These are phyloP conservation scores for Adrianichthys oophorus DNA, from an alignment of 2,797 vertebrate species.

Conservation along the genomic window DNA sequence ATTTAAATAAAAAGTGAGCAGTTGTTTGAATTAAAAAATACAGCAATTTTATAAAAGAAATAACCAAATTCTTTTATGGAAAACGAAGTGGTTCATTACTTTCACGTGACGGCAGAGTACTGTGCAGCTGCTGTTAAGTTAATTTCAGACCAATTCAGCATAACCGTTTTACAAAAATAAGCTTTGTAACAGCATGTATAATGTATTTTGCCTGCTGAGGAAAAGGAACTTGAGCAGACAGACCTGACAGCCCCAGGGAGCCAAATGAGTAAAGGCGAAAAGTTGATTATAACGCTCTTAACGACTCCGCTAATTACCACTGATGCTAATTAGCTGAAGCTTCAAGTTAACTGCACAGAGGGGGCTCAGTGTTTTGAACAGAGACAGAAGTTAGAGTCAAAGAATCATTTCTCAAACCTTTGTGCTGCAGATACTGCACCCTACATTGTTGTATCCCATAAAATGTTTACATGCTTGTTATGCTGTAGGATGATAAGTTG, in stretches of 20 bases:
- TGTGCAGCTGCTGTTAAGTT: constrained; percentile 41
- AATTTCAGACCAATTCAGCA: constrained; percentile 53
- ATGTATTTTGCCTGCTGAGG: constrained; percentile 69
- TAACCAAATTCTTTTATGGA: no score
- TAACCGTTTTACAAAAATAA: constrained; percentile 57
- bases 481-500: constrained; percentile 42
- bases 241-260: constrained; percentile 74
- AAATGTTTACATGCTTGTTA: constrained; percentile 34
- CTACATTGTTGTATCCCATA: constrained; percentile 43
- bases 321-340: constrained; percentile 76
- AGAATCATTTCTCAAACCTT: constrained; percentile 70
- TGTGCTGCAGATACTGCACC: constrained; percentile 48
- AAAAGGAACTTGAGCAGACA: constrained; percentile 61
- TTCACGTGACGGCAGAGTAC: constrained; percentile 17
- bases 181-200: constrained; percentile 69
- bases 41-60: neutral
- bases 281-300: constrained; percentile 80
- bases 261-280: constrained; percentile 72
- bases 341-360: constrained; percentile 74
- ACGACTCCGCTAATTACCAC: constrained; percentile 78
- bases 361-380: constrained; percentile 73
- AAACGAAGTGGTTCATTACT: neutral
- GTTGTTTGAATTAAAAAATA: neutral
- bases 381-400: constrained; percentile 71
- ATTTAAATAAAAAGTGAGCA: neutral